These are phyloP conservation scores for Tangachromis dhanisi DNA, from an alignment of 2,113 vertebrate genomes.

Conservation along the genomic window DNA sequence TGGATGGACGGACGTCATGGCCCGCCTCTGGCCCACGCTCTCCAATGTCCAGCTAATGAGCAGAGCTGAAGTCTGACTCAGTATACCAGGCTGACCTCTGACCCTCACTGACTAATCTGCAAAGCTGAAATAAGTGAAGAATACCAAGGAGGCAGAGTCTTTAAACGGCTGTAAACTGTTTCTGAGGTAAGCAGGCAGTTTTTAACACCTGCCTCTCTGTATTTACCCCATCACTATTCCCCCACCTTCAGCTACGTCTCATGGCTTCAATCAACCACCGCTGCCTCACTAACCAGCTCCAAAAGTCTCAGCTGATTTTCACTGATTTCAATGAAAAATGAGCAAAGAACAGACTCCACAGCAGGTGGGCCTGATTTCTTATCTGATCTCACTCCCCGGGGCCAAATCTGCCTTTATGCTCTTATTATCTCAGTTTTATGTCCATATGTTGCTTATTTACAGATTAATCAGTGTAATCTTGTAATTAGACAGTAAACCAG, in stretches of 20 bases:
- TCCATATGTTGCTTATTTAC: neutral
- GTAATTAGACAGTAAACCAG: neutral
- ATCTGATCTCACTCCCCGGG: neutral
- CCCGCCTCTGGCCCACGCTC: neutral
- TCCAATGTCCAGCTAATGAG: constrained; percentile 23
- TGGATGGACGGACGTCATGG: neutral
- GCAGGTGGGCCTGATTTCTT: neutral
- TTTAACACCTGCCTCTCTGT: neutral
- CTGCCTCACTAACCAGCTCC: neutral
- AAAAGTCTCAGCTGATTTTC: neutral
- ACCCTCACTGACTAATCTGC: neutral
- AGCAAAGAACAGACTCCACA: neutral
- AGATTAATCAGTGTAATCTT: neutral
- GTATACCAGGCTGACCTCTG: neutral
- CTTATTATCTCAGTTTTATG: neutral
- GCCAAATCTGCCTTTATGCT: neutral
- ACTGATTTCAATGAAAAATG: neutral
- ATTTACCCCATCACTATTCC: neutral
- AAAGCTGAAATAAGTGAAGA: neutral
- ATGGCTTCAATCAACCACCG: neutral
- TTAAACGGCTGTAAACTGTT: neutral
- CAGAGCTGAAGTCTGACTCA: neutral
- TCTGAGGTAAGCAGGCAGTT: neutral
- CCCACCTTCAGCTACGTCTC: neutral
- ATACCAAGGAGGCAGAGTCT: neutral